Percentiles rank a stretch among this genome's conserved stretches.
Evolutionary conservation across 2,888 invertebrate species (phyloP).

Genomic region (Microctonus brassicae): DNA sequence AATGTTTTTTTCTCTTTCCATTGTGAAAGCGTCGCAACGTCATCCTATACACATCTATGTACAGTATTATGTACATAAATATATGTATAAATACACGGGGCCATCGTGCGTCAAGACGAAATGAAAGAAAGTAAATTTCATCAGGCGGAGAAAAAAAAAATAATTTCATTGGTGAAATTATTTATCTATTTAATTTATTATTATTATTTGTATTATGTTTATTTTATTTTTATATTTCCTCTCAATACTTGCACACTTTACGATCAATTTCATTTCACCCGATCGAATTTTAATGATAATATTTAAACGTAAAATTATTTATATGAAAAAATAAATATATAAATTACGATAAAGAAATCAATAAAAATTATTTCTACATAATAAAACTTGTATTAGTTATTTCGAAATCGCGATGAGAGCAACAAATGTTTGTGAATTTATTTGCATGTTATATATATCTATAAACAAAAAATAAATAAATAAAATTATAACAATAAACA

Average conservation of each 20-base stretch:
- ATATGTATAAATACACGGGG: background rate
- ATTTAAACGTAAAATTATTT: background rate
- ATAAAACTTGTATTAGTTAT: too few species aligned
- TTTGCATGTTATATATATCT: too few species aligned
- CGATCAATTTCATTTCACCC: background rate
- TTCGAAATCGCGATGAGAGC: background rate
- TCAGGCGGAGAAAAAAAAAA: conserved; percentile 14
- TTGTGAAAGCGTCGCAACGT: conserved; percentile 38
- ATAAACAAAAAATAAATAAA: too few species aligned
- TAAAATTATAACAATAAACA: background rate
- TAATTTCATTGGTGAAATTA: conserved; percentile 22
- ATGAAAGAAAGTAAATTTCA: conserved; percentile 26
- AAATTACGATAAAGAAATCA: background rate
- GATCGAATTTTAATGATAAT: background rate
- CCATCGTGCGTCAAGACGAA: conserved; percentile 28
- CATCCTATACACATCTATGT: conserved; percentile 2
- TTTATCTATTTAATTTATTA: conserved; percentile 13
- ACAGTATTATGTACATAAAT: background rate
- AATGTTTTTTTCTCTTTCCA: background rate
- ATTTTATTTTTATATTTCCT: background rate
- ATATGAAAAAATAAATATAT: background rate
- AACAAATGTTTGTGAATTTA: background rate
- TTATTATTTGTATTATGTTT: conserved; percentile 1
- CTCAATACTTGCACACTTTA: background rate
- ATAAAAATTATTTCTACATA: background rate